Conservation (phyloP, 2,113 vertebrate species). For the Sapayoa aenigma region DNA sequence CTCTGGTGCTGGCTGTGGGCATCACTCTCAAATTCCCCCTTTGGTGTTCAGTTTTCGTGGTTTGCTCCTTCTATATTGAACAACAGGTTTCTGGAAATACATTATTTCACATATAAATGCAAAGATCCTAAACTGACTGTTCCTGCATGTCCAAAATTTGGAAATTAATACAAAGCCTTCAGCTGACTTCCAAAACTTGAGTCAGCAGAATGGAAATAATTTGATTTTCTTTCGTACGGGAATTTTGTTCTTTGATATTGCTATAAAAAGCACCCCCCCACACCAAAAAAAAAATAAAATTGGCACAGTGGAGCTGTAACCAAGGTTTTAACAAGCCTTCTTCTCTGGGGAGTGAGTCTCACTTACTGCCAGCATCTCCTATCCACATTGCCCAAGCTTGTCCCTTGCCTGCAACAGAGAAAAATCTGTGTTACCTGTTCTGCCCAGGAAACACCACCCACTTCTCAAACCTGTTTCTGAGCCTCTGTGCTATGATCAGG, state of each 20-base stretch:
- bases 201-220: not conserved
- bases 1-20: not conserved
- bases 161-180: not conserved
- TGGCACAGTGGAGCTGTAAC: not conserved
- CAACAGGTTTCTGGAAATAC: not conserved
- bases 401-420: not conserved
- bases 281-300: not conserved
- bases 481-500: not conserved
- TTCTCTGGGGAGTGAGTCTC: not conserved
- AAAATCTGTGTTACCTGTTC: not conserved
- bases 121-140: not conserved
- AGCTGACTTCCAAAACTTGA: not conserved
- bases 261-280: not conserved
- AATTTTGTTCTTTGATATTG: not conserved
- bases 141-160: not conserved
- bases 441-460: not conserved
- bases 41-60: not conserved
- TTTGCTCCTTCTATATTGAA: not conserved
- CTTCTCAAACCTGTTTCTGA: not conserved
- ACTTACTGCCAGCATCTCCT: not conserved
- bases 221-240: not conserved
- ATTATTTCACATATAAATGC: not conserved
- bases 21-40: not conserved
- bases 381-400: not conserved
- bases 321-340: not conserved